Evolutionary conservation across 2,113 vertebrate genomes (phyloP), one percentile per base, ranked within the genome.

Genomic region (Antechinus flavipes): DNA sequence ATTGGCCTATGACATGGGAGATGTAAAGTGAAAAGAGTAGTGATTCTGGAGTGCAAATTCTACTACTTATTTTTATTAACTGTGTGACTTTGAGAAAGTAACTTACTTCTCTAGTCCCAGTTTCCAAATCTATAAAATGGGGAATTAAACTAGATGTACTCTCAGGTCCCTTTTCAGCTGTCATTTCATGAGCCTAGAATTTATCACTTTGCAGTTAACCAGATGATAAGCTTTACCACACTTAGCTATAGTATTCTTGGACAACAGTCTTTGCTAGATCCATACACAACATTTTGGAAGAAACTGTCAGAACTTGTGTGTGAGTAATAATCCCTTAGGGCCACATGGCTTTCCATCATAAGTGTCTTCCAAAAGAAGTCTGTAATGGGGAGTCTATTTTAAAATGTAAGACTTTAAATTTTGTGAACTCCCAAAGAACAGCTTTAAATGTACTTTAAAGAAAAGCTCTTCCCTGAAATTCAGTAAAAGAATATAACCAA

Each of bases 401-500:
- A 35, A 68, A 68, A 68, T 35, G 27, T 68, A 68, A 68, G 61
- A 35, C 16, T 68, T 35, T 68, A 68, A 68, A 14, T 68, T 35
- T 27, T 68, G 30, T 68, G 35, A 68, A 35, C 61, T 14, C 92
- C n/a, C 76, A 93, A 94, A 89, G 93, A 94, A 93, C 50, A 92
- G 8, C 16, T 90, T n/a, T 14, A 97, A 93, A 56, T 90, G 58
- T 68, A 96, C n/a, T 94, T 24, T 47, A 90, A 68, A 94, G 93
- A 89, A 93, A 89, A 93, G 6, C 90, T 97, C 30, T 95, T 93
- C 1, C 27, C 47, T 68, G 91, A 95, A 90, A 91, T 94, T 56
- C n/a, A 91, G 91, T 96, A 91, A 55, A 95, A 54, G 42, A 54
- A 96, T 93, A 91, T 0, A 90, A 8, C 84, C 55, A 68, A 68